Percentiles rank a stretch among this genome's conserved stretches.
Conservation (phyloP, 2,113 vertebrate species). For the Pogona vitticeps region DNA sequence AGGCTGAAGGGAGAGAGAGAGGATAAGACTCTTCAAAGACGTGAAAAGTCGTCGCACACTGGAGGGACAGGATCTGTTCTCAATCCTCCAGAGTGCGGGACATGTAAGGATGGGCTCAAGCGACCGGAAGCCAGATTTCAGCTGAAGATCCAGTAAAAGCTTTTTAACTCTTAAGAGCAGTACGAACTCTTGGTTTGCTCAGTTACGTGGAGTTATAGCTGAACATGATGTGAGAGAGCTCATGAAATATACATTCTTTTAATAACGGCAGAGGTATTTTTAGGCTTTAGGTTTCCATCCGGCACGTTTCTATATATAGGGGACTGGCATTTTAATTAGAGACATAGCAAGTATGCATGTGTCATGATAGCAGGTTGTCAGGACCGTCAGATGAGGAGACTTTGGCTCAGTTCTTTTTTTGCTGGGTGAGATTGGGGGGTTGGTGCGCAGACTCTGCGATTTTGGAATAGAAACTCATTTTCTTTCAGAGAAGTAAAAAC, state of each 20-base stretch:
- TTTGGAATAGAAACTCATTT: background rate
- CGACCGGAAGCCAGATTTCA: no score
- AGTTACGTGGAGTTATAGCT: background rate
- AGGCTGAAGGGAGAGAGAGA: no score
- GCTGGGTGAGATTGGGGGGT: background rate
- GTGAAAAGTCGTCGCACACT: no score
- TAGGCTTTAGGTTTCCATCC: constrained; percentile 29
- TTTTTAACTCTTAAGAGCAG: no score
- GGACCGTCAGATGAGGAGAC: background rate
- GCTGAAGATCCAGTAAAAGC: no score
- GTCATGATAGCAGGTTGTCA: background rate
- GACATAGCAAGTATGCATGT: constrained; percentile 1
- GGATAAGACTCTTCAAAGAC: no score
- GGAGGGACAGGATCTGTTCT: no score
- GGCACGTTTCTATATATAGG: constrained; percentile 30
- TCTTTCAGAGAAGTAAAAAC: rapidly evolving
- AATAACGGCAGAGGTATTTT: constrained; percentile 40
- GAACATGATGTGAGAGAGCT: constrained; percentile 3
- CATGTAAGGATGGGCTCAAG: no score
- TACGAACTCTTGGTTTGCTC: background rate
- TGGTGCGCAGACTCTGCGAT: background rate
- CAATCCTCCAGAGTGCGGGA: no score
- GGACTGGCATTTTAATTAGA: constrained; percentile 16
- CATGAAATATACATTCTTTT: constrained; percentile 33
- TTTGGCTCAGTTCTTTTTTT: background rate